A percentile compares a stretch with the other conserved stretches of the same genome.
phyloP scores from a whole-genome alignment of 2,888 invertebrate genomes.

The Fissipunctia ypsillon region DNA sequence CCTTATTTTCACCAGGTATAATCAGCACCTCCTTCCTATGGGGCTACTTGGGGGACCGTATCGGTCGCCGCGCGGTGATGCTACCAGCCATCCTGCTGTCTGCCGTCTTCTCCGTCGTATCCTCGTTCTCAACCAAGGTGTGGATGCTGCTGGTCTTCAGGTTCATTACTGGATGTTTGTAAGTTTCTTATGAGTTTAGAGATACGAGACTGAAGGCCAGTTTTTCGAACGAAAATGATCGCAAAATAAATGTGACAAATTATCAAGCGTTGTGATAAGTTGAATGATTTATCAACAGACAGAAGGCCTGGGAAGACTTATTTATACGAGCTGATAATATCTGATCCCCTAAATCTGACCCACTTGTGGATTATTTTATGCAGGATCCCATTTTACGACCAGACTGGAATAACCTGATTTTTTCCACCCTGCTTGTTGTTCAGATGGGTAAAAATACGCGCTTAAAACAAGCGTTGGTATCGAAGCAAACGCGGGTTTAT shows the following conservation, averaged over 20 bases:
- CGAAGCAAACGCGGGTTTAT: not conserved
- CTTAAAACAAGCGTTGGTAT: not conserved
- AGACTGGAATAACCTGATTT: not conserved
- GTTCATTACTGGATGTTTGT: slow-evolving; percentile 92
- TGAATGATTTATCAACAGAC: too few relatives aligned
- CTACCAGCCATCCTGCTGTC: slow-evolving; percentile 88
- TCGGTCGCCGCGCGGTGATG: slow-evolving; percentile 92
- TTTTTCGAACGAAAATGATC: too few relatives aligned
- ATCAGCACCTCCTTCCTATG: slow-evolving; percentile 94
- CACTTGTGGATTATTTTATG: not conserved
- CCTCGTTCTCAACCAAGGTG: slow-evolving; percentile 91
- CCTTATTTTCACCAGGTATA: slow-evolving; percentile 86
- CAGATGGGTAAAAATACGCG: not conserved
- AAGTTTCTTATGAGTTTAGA: slow-evolving; percentile 64
- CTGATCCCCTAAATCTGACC: not conserved
- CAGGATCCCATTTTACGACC: not conserved
- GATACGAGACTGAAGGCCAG: too few relatives aligned
- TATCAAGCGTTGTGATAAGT: too few relatives aligned
- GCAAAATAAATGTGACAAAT: too few relatives aligned
- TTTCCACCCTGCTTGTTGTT: not conserved
- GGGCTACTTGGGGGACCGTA: slow-evolving; percentile 94
- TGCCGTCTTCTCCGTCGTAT: slow-evolving; percentile 89
- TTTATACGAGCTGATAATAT: not conserved
- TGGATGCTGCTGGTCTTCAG: slow-evolving; percentile 91
- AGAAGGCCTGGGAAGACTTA: too few relatives aligned